Evolutionary conservation across 2,113 vertebrate genomes (phyloP), one percentile per base, ranked within the genome.

Genomic region (Notiomystis cincta): DNA sequence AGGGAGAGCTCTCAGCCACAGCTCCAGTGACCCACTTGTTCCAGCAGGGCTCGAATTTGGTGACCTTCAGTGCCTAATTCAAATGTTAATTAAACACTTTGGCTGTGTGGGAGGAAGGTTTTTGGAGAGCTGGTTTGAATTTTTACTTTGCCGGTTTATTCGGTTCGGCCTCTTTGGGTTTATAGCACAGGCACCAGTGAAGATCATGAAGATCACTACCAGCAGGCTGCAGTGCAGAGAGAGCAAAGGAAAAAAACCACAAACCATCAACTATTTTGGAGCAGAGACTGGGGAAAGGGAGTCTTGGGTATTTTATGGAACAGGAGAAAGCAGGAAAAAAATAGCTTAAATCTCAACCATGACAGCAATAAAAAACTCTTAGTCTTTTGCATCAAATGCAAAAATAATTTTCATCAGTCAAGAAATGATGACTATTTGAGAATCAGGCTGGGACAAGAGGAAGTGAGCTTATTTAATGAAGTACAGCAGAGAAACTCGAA

Each of bases 31-130:
- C 73, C 61, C 78, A 79, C 61, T 61, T 65, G 57, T 18, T 50
- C 53, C 86, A 40, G 48, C 73, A 93, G 50, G 42, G 66, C 75
- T 58, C 62, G 91, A 58, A 45, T 85, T 78, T 79, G 70, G 77
- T 96, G 82, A 73, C 84, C 84, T 86, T 58, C 93, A 23, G 38
- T 15, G 5, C 47, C 66, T 72, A 62, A 91, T 85, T 93, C 44
- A 78, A 81, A 60, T 67, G 75, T 60, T 89, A 81, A 78, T 82
- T 75, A 83, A 69, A 88, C 10, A 20, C 56, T 88, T 31, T 3
- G 40, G 22, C n/a, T 78, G 13, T 3, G 1, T 22, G 69, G 28
- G 9, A 93, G 53, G 33, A 89, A 50, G 54, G 38, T 47, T 7
- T 64, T 67, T 40, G 44, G 40, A 53, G 40, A 67, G 37, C n/a